Percentiles rank a stretch among this genome's conserved stretches.
phyloP scores from a whole-genome alignment of 2,113 vertebrate genomes.

The Podilymbus podiceps region DNA sequence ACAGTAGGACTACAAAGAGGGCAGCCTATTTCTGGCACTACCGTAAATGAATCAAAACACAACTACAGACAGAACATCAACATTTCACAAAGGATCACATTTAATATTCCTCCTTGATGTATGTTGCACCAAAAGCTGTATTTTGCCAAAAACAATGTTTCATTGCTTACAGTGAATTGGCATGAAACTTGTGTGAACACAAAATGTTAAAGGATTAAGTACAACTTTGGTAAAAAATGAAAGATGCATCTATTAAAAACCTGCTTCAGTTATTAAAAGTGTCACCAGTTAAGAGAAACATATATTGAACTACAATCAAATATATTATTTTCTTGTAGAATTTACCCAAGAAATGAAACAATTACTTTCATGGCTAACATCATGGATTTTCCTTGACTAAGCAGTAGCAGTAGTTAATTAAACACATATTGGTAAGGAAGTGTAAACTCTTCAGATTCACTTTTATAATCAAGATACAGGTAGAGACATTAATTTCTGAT shows the following conservation, averaged over 20 bases:
- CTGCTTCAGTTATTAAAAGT: background rate
- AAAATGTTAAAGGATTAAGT: background rate
- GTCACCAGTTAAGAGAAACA: background rate
- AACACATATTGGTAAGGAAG: background rate
- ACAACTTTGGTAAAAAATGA: background rate
- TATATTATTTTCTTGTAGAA: background rate
- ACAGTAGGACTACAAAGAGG: background rate
- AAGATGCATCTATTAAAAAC: background rate
- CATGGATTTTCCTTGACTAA: background rate
- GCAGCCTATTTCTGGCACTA: background rate
- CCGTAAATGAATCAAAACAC: background rate
- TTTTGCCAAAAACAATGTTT: background rate
- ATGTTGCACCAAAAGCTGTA: rapidly evolving
- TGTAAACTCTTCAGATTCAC: background rate
- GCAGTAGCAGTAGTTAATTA: background rate
- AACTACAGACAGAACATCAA: background rate
- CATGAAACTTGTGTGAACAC: background rate
- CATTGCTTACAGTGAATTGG: background rate
- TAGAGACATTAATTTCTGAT: background rate
- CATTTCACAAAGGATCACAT: background rate
- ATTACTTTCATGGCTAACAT: background rate
- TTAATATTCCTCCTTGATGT: background rate
- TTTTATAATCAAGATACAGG: background rate
- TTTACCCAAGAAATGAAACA: background rate
- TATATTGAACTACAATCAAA: background rate